Conservation (phyloP, 2,888 invertebrate species). For the Epistrophe eligans region DNA sequence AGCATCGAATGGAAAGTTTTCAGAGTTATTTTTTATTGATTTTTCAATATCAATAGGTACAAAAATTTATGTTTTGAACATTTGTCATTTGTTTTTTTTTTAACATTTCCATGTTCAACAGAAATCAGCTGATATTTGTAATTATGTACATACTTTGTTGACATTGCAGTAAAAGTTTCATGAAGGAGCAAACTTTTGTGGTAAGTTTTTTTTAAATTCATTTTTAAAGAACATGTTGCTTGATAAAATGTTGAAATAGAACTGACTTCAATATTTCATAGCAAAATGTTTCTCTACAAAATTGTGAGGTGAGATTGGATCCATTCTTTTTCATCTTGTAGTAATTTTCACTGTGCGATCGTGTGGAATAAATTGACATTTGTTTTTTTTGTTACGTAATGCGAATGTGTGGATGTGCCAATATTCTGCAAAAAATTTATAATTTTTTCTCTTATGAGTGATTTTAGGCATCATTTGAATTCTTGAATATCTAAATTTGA, state of each 20-base stretch:
- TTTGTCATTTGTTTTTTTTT: neutral
- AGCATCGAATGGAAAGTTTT: neutral
- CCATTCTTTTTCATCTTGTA: no score
- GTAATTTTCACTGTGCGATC: no score
- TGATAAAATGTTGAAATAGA: neutral
- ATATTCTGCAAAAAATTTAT: no score
- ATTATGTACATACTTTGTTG: neutral
- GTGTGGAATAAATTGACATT: no score
- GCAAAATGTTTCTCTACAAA: neutral
- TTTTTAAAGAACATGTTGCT: slow-evolving; percentile 25
- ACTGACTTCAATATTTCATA: neutral
- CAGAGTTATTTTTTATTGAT: neutral
- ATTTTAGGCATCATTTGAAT: no score
- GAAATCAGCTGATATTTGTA: neutral
- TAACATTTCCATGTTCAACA: neutral
- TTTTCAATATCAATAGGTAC: neutral
- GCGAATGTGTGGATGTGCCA: no score
- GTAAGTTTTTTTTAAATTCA: neutral
- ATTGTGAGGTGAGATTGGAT: neutral
- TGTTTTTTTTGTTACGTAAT: no score
- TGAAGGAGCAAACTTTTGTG: slow-evolving; percentile 2
- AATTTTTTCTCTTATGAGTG: no score
- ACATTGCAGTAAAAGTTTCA: neutral
- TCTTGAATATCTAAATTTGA: no score
- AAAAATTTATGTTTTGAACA: neutral